Conservation (phyloP, 92 coral and sea anemone genomes). For the Palythoa heliodiscus region DNA sequence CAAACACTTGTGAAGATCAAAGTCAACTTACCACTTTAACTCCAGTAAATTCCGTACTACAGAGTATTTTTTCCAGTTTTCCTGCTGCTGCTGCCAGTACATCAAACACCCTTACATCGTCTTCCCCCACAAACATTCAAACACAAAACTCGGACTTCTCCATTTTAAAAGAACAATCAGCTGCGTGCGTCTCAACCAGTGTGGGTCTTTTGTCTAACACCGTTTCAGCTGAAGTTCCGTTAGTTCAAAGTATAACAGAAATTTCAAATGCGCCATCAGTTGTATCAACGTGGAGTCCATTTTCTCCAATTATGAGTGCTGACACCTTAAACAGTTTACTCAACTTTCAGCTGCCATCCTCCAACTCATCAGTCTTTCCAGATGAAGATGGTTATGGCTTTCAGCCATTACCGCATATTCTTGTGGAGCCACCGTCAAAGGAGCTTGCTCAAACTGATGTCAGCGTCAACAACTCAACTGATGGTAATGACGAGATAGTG, state of each 20-base stretch:
- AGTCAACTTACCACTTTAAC: neutral
- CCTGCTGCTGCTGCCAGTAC: conserved; percentile 6
- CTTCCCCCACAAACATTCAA: conserved; percentile 4
- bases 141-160: conserved; percentile 22
- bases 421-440: conserved; percentile 22
- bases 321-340: conserved; percentile 25
- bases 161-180: conserved; percentile 5
- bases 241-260: conserved; percentile 15
- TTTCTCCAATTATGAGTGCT: conserved; percentile 42
- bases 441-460: conserved; percentile 8
- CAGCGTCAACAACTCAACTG: conserved; percentile 25
- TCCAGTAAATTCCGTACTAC: neutral
- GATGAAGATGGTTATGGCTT: neutral
- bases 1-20: neutral
- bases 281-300: conserved; percentile 24
- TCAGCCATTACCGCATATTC: conserved; percentile 3
- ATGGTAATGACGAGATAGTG: conserved; percentile 59
- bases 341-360: conserved; percentile 17
- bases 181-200: conserved; percentile 1
- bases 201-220: neutral
- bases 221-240: neutral
- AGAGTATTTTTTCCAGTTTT: neutral
- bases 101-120: neutral
- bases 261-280: conserved; percentile 12
- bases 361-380: conserved; percentile 13